Percentiles rank a stretch among this genome's conserved stretches.
phyloP scores from a whole-genome alignment of 2,888 invertebrate species.

The Trachelus stipa region DNA sequence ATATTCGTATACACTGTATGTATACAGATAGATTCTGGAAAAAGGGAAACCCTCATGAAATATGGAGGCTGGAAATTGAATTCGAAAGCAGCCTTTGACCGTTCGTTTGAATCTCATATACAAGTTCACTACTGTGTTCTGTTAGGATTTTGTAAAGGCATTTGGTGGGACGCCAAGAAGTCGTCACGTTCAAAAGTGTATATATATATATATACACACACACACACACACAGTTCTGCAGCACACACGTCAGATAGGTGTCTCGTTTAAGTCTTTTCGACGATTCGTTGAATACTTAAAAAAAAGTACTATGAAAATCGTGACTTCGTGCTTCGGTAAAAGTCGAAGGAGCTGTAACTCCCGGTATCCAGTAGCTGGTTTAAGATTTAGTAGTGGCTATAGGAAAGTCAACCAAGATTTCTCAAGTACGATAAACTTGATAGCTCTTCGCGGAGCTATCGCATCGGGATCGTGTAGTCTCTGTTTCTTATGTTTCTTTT shows the following conservation, averaged over 20 bases:
- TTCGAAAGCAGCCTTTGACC: slow-evolving; percentile 4
- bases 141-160: background rate
- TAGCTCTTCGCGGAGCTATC: background rate
- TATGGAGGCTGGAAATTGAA: slow-evolving; percentile 12
- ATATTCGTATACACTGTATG: background rate
- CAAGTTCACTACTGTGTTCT: background rate
- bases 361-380: background rate
- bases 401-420: background rate
- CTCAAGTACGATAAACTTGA: background rate
- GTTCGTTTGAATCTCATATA: slow-evolving; percentile 1
- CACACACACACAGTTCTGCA: background rate
- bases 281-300: background rate
- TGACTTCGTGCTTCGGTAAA: background rate
- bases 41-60: slow-evolving; percentile 3
- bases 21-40: background rate
- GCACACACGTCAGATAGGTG: background rate
- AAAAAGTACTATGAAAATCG: background rate
- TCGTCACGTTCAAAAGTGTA: background rate
- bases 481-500: background rate
- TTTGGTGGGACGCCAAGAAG: background rate
- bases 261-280: background rate
- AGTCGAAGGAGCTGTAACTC: background rate
- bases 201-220: background rate
- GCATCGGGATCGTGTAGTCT: background rate
- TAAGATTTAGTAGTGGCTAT: background rate